Evolutionary conservation across 2,888 invertebrate species (phyloP).

Genomic region (Polydesmus complanatus): DNA sequence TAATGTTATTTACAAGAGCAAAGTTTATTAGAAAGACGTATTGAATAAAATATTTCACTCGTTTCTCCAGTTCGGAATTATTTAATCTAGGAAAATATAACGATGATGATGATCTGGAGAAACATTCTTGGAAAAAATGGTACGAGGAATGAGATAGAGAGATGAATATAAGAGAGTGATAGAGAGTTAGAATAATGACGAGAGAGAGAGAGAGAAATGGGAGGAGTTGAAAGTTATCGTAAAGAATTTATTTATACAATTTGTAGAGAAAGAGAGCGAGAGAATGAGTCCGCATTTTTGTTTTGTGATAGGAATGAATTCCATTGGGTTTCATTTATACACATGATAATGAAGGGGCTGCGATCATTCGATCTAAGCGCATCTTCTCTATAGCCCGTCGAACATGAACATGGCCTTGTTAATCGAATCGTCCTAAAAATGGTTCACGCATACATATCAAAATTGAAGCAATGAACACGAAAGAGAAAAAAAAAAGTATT

Average conservation of each 20-base stretch:
- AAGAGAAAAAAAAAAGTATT: background rate
- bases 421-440: conserved; percentile 6
- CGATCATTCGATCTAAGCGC: too few relatives aligned
- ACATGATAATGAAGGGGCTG: background rate
- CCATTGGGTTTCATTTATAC: background rate
- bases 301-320: background rate
- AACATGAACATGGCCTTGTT: conserved; percentile 6
- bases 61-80: too few relatives aligned
- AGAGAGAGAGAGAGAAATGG: background rate
- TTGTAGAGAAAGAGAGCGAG: background rate
- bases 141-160: too few relatives aligned
- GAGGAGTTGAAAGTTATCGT: background rate
- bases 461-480: background rate
- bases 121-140: too few relatives aligned
- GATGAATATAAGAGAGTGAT: too few relatives aligned
- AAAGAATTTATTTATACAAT: background rate
- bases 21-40: too few relatives aligned
- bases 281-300: background rate
- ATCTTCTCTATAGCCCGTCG: background rate
- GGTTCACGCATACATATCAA: background rate
- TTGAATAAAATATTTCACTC: too few relatives aligned
- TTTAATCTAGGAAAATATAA: too few relatives aligned
- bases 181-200: too few relatives aligned
- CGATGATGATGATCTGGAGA: too few relatives aligned
- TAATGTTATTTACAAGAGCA: too few relatives aligned